phyloP scores from a whole-genome alignment of 2,888 invertebrate species.

The Macrophya annulata region DNA sequence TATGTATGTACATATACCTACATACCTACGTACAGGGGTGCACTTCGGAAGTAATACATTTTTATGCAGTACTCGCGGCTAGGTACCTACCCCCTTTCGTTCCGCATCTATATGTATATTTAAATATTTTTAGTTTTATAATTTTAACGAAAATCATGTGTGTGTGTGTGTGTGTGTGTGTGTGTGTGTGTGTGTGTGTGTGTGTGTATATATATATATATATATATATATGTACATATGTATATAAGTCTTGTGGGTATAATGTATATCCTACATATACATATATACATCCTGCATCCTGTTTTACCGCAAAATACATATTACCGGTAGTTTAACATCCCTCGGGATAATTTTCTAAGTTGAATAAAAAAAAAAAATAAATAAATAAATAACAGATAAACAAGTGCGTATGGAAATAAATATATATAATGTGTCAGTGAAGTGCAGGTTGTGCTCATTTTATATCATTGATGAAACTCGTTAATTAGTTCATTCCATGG shows the following conservation, averaged over 20 bases:
- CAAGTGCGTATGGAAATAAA: not conserved
- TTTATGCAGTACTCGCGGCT: constrained; percentile 17
- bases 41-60: constrained; percentile 47
- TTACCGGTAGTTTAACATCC: no score
- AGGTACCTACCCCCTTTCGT: not conserved
- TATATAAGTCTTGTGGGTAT: no score
- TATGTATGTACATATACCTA: no score
- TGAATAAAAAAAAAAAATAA: no score
- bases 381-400: not conserved
- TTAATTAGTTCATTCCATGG: constrained; percentile 28
- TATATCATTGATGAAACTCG: constrained; percentile 4
- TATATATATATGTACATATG: no score
- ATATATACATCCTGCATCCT: not conserved
- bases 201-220: not conserved
- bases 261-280: not conserved
- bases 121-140: constrained; percentile 7
- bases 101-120: not conserved
- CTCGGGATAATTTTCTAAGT: not conserved
- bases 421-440: not conserved
- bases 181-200: no score
- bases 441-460: not conserved
- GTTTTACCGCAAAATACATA: not conserved
- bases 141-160: constrained; percentile 16
- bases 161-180: no score
- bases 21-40: not conserved